A percentile compares a stretch with the other conserved stretches of the same genome.
Conservation (phyloP, 2,113 vertebrate genomes). For the Zosterops pallidus region DNA sequence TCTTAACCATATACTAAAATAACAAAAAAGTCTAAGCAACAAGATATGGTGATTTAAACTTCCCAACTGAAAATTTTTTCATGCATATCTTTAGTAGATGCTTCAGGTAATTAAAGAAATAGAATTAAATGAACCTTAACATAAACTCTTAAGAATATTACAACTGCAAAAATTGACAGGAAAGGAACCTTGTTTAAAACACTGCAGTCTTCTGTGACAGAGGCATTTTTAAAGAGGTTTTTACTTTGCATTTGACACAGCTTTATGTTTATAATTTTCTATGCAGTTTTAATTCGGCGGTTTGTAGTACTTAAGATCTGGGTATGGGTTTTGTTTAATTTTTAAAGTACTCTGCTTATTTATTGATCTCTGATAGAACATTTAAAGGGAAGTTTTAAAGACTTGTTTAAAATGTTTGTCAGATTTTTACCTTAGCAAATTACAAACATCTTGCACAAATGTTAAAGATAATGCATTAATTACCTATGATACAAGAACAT, state of each 20-base stretch:
- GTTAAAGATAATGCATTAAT: background rate
- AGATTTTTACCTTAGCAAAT: background rate
- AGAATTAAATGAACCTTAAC: background rate
- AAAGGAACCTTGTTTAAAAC: background rate
- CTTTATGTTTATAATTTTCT: background rate
- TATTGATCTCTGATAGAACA: background rate
- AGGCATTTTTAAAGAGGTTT: background rate
- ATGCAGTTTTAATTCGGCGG: accelerated
- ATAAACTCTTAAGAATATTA: background rate
- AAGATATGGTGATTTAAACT: background rate
- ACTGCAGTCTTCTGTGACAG: background rate
- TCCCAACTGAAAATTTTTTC: background rate
- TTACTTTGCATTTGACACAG: background rate
- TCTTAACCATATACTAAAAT: background rate
- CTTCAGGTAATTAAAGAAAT: background rate
- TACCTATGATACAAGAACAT: background rate
- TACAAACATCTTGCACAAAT: background rate
- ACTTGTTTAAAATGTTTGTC: background rate
- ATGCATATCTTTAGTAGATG: background rate
- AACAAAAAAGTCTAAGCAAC: background rate
- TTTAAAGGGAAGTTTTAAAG: background rate
- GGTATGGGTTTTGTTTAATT: background rate
- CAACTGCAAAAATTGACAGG: background rate
- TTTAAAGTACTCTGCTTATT: background rate
- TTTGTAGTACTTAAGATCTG: background rate